A percentile compares a stretch with the other conserved stretches of the same genome.
Conservation (phyloP, 2,113 vertebrate genomes). For the Ciconia maguari region DNA sequence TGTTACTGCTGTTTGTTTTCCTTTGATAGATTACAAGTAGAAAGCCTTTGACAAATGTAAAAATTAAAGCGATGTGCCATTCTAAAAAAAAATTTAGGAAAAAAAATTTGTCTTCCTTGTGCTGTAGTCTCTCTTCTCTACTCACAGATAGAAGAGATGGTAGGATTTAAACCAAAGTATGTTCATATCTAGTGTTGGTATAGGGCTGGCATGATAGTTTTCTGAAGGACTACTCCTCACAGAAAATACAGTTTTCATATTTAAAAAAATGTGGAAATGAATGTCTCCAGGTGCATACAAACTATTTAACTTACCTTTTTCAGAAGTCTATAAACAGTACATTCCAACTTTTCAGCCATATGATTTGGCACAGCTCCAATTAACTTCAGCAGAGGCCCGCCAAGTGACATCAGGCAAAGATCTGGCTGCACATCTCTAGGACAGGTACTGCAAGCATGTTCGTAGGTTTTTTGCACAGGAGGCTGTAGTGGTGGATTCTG, state of each 20-base stretch:
- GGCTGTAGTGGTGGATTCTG: background rate
- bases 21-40: background rate
- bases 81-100: background rate
- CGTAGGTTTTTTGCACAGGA: background rate
- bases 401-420: background rate
- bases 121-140: background rate
- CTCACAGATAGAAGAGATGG: background rate
- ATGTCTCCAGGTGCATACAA: background rate
- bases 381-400: background rate
- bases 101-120: background rate
- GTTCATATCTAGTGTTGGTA: background rate
- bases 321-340: background rate
- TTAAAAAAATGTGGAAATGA: background rate
- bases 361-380: background rate
- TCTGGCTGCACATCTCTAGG: background rate
- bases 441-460: background rate
- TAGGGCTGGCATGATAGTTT: background rate
- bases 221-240: background rate
- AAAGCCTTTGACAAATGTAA: background rate
- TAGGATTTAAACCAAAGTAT: background rate
- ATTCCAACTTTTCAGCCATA: background rate
- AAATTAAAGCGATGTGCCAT: background rate
- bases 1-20: conserved; percentile 15
- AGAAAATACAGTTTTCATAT: background rate
- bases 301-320: background rate